A percentile compares a stretch with the other conserved stretches of the same genome.
Conservation (phyloP, 2,113 vertebrate species). For the Pimephales promelas region DNA sequence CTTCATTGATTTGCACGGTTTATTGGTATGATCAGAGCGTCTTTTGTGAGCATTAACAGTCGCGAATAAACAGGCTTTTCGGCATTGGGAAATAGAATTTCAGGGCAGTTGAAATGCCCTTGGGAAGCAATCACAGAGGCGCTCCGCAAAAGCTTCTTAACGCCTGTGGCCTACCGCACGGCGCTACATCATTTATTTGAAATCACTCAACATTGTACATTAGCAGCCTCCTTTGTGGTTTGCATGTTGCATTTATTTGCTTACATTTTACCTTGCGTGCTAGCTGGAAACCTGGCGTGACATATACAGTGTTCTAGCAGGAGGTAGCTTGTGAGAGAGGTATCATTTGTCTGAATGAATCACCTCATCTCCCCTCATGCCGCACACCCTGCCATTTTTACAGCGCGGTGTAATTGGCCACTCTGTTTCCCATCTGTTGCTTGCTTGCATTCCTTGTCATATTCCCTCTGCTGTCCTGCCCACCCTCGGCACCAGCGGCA, state of each 20-base stretch:
- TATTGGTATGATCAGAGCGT: conserved; percentile 49
- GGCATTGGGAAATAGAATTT: conserved; percentile 36
- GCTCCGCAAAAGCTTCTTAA: background rate
- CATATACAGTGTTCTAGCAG: background rate
- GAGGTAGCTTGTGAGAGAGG: conserved; percentile 23
- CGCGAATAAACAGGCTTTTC: conserved; percentile 33
- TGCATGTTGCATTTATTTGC: background rate
- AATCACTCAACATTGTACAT: conserved; percentile 33
- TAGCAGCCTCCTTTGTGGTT: background rate
- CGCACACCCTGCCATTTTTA: conserved; percentile 12
- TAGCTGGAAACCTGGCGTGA: conserved; percentile 27
- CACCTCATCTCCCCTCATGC: conserved; percentile 33
- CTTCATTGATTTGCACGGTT: conserved; percentile 45
- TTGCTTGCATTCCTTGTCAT: conserved; percentile 40
- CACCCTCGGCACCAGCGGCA: conserved; percentile 15
- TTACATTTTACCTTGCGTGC: background rate
- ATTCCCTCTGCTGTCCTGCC: conserved; percentile 26
- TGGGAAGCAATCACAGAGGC: conserved; percentile 2
- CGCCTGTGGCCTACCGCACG: conserved; percentile 4
- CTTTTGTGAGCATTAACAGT: conserved; percentile 37
- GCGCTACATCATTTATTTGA: conserved; percentile 19
- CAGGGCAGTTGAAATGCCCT: conserved; percentile 30
- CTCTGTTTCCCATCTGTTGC: conserved; percentile 50
- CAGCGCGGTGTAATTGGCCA: conserved; percentile 35
- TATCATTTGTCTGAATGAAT: conserved; percentile 51